Evolutionary conservation across 2,113 vertebrate genomes (phyloP).

Genomic region (Cephalopholis sonnerati): DNA sequence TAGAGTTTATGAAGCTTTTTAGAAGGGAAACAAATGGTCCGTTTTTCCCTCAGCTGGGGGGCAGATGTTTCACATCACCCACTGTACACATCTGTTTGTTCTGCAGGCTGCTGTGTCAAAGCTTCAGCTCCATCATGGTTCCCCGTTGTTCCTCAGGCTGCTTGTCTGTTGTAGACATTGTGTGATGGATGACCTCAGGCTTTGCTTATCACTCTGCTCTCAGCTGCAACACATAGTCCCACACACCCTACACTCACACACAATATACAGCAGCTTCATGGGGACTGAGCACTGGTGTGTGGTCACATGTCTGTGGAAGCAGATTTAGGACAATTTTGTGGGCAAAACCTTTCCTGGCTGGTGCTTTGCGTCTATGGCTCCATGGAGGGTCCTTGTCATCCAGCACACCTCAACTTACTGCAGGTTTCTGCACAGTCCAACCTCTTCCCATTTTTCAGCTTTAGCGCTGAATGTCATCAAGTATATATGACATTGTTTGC

Average conservation of each 20-base stretch:
- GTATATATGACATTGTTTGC: constrained; percentile 1
- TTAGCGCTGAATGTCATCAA: neutral
- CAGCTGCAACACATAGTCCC: neutral
- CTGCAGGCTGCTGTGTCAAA: neutral
- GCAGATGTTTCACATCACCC: neutral
- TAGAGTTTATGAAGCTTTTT: constrained; percentile 14
- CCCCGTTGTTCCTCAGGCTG: constrained; percentile 18
- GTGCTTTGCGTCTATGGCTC: neutral
- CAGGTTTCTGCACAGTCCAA: neutral
- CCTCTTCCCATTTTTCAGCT: neutral
- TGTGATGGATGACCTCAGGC: constrained; percentile 38
- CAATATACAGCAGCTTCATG: neutral
- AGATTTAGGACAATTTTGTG: neutral
- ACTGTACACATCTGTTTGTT: constrained; percentile 29
- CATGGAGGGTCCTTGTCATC: neutral
- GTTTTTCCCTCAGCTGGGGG: neutral
- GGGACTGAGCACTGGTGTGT: neutral
- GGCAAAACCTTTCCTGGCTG: neutral
- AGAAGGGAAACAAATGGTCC: neutral
- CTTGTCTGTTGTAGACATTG: constrained; percentile 20
- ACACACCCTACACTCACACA: neutral
- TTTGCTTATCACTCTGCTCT: constrained; percentile 13
- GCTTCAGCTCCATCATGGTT: constrained; percentile 7
- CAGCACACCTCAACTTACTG: too few species aligned
- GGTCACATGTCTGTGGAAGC: neutral